These are phyloP conservation scores for Gobio gobio DNA, from an alignment of 2,113 vertebrate genomes.

Conservation along the genomic window DNA sequence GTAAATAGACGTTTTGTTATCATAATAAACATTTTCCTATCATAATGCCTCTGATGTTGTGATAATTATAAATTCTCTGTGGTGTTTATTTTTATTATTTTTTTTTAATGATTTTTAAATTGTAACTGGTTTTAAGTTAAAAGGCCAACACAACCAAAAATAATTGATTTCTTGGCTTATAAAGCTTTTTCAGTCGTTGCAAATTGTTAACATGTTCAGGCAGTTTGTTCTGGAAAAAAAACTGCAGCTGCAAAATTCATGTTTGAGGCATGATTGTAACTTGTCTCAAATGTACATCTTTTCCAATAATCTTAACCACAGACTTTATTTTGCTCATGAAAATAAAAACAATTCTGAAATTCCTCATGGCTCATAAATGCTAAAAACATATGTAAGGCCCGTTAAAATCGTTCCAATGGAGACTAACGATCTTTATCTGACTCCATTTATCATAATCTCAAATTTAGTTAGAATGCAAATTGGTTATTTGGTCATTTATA, in stretches of 20 bases:
- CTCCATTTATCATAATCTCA: no score
- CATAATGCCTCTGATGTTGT: neutral
- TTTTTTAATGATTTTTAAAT: neutral
- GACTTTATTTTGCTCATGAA: neutral
- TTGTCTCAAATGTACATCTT: neutral
- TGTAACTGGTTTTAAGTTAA: neutral
- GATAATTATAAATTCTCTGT: neutral
- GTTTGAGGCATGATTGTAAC: neutral
- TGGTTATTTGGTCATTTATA: no score
- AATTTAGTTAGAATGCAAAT: no score
- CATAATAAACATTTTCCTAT: conserved; percentile 60
- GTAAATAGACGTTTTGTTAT: conserved; percentile 55
- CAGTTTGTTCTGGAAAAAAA: neutral
- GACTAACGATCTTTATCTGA: no score
- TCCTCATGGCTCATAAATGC: neutral
- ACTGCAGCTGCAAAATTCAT: neutral
- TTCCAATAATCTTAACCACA: neutral
- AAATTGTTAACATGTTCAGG: neutral
- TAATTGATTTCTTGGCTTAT: neutral
- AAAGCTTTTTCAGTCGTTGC: neutral
- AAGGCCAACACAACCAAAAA: neutral
- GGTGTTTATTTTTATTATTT: neutral
- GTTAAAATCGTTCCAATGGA: no score
- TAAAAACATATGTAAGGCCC: no score
- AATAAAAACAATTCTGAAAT: neutral